phyloP scores from a whole-genome alignment of 2,888 invertebrate genomes.

The Nebria brevicollis region DNA sequence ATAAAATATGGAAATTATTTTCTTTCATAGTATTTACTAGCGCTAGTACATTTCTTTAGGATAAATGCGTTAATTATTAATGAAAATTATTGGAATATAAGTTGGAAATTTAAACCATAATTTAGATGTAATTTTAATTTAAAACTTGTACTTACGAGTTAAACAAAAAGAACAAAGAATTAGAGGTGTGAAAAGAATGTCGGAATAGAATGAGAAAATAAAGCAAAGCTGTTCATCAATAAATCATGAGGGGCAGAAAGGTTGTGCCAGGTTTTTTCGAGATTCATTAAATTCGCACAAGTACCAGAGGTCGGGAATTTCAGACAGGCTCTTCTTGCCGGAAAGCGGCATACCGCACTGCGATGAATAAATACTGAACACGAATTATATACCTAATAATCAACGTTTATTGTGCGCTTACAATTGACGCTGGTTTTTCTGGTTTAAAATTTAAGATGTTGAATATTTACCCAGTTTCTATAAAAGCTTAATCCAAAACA shows the following conservation, averaged over 20 bases:
- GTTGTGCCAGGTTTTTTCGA: not conserved
- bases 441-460: not conserved
- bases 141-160: not conserved
- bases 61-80: not conserved
- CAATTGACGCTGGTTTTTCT: not conserved
- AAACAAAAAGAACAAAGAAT: not conserved
- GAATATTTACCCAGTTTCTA: not conserved
- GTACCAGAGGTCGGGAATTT: not conserved
- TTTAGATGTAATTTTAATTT: not conserved
- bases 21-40: not conserved
- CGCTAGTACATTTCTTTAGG: not conserved
- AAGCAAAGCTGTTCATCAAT: not conserved
- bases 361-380: not conserved
- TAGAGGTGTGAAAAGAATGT: not conserved
- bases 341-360: not conserved
- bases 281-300: not conserved
- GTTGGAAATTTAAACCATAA: no score
- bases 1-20: not conserved
- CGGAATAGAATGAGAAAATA: not conserved
- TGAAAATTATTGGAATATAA: not conserved
- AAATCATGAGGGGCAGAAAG: not conserved
- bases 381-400: not conserved
- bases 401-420: not conserved
- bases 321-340: not conserved
- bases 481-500: not conserved